Conservation (phyloP, 2,888 invertebrate species). For the Alentia gelatinosa region DNA sequence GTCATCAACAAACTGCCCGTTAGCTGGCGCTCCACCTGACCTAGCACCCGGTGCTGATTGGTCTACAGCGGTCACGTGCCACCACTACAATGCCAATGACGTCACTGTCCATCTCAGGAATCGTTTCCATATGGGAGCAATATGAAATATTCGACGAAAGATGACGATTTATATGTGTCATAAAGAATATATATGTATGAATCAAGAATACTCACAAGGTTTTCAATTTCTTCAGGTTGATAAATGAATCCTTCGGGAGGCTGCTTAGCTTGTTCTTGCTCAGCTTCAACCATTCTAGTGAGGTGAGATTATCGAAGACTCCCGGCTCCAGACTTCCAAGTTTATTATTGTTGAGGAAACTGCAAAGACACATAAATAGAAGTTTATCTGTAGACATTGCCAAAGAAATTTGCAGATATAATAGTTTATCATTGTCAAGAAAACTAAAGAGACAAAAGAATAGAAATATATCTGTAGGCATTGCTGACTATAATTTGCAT, state of each 20-base stretch:
- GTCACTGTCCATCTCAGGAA: too few species aligned
- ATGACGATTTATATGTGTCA: too few species aligned
- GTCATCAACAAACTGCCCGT: constrained; percentile 3
- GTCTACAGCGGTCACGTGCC: background rate
- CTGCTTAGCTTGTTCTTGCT: constrained; percentile 86
- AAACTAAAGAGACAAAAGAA: background rate
- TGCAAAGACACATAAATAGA: constrained; percentile 76
- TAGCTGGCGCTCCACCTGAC: constrained; percentile 25
- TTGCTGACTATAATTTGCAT: too few species aligned
- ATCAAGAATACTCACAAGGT: constrained; percentile 85
- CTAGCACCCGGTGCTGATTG: background rate
- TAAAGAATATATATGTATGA: too few species aligned
- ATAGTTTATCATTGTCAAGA: background rate
- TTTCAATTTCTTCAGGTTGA: constrained; percentile 86
- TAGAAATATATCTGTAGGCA: background rate
- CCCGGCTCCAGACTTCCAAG: constrained; percentile 87
- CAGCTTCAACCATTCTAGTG: constrained; percentile 88
- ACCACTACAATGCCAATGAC: background rate
- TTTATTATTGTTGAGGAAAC: constrained; percentile 88
- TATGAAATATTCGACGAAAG: too few species aligned
- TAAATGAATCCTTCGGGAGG: constrained; percentile 89
- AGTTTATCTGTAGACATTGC: background rate
- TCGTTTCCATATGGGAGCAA: too few species aligned
- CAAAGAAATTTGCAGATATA: background rate
- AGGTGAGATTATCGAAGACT: constrained; percentile 87